These are phyloP conservation scores for Chinchilla lanigera DNA, from an alignment of 2,113 vertebrate genomes.

Conservation along the genomic window DNA sequence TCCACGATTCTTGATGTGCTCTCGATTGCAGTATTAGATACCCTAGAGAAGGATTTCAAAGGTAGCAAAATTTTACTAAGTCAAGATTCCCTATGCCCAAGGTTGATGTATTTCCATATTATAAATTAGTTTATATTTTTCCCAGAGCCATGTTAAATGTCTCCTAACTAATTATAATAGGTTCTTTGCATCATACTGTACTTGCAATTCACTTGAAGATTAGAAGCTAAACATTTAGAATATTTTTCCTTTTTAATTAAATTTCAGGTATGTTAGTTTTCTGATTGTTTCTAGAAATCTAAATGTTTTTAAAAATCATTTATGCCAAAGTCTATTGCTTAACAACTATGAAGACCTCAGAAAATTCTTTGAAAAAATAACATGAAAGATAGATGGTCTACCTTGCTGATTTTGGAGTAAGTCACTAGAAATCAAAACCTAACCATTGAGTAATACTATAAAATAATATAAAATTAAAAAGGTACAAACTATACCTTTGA, in stretches of 20 bases:
- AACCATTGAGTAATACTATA: neutral
- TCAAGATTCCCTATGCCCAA: neutral
- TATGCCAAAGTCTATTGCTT: constrained; percentile 9
- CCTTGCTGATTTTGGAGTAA: constrained; percentile 47
- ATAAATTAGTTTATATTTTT: constrained; percentile 65
- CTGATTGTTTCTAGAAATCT: constrained; percentile 48
- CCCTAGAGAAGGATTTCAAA: neutral
- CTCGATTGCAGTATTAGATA: neutral
- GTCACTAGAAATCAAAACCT: constrained; percentile 34
- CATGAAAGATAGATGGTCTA: neutral
- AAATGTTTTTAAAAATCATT: neutral
- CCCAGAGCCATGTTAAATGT: constrained; percentile 52
- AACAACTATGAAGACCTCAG: constrained; percentile 31
- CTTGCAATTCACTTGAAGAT: constrained; percentile 59
- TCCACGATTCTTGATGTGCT: neutral
- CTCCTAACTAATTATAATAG: constrained; percentile 60
- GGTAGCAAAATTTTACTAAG: constrained; percentile 18
- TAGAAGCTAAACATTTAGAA: constrained; percentile 45
- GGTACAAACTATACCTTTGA: neutral
- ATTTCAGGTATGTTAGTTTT: constrained; percentile 53
- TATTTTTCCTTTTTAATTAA: constrained; percentile 37
- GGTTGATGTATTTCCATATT: neutral
- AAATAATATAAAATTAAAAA: constrained; percentile 54
- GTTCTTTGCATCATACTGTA: constrained; percentile 38
- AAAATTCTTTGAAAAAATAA: constrained; percentile 47